Conservation (phyloP, 2,888 invertebrate species). For the Amphimallon solstitiale region DNA sequence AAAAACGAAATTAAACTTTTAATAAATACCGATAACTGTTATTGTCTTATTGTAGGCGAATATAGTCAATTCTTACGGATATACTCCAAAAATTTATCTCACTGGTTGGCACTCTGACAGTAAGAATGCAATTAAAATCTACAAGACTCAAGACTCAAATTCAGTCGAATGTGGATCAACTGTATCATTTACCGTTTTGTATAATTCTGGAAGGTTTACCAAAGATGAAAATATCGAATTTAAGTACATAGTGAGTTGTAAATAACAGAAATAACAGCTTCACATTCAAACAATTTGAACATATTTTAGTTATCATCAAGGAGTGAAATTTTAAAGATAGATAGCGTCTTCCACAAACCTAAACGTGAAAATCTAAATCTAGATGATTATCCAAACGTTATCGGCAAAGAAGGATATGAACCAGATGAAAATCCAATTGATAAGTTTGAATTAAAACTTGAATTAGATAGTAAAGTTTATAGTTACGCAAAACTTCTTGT, state of each 20-base stretch:
- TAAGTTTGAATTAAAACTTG: slow-evolving; percentile 70
- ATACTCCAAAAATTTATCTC: neutral
- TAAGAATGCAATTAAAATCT: neutral
- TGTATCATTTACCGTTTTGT: neutral
- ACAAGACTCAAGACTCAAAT: neutral
- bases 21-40: no score
- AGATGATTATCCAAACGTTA: neutral
- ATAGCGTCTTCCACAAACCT: neutral
- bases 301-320: slow-evolving; percentile 1
- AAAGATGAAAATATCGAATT: neutral
- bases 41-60: no score
- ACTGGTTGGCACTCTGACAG: neutral
- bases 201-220: neutral
- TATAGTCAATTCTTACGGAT: neutral
- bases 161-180: neutral
- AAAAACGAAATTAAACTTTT: no score
- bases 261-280: no score
- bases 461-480: slow-evolving; percentile 73
- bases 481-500: slow-evolving; percentile 57
- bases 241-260: neutral
- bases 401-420: slow-evolving; percentile 42
- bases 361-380: neutral
- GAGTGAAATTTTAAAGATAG: neutral
- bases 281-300: no score
- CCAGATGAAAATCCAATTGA: slow-evolving; percentile 56